Conservation (phyloP, 2,797 vertebrate species). For the Danio choprae region DNA sequence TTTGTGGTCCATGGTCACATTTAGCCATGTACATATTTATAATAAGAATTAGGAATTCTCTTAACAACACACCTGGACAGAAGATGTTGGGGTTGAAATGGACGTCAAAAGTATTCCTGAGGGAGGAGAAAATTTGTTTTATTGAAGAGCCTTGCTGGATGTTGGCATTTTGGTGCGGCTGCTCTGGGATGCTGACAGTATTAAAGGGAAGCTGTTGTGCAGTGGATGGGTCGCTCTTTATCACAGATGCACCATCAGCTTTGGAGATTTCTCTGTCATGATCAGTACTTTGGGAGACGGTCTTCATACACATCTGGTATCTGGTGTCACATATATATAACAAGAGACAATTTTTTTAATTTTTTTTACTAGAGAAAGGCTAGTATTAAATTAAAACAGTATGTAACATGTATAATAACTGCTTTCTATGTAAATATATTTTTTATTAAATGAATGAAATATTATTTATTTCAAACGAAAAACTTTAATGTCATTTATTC, state of each 20-base stretch:
- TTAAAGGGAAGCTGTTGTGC: not conserved
- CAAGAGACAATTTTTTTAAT: no score
- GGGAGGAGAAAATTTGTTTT: conserved; percentile 27
- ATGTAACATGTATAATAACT: no score
- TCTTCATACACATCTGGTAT: conserved; percentile 85
- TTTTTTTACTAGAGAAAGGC: no score
- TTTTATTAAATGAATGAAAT: no score
- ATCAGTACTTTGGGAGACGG: conserved; percentile 82
- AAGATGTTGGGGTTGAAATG: conserved; percentile 94
- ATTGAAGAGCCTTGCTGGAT: conserved; percentile 16
- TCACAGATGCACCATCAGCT: not conserved
- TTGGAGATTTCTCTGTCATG: conserved; percentile 56
- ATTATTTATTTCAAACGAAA: no score
- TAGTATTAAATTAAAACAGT: no score
- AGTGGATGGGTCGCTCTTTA: not conserved
- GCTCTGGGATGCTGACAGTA: not conserved
- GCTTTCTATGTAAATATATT: no score
- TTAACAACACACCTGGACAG: conserved; percentile 81
- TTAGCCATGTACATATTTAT: not conserved
- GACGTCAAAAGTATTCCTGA: conserved; percentile 83
- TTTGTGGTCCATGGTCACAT: not conserved
- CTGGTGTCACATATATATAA: conserved; percentile 67
- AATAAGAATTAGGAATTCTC: not conserved
- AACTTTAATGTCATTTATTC: no score
- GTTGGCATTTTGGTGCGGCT: not conserved